Evolutionary conservation across 1,140 invertebrate genomes (phyloP).

Genomic region (Leptinotarsa defecta): DNA sequence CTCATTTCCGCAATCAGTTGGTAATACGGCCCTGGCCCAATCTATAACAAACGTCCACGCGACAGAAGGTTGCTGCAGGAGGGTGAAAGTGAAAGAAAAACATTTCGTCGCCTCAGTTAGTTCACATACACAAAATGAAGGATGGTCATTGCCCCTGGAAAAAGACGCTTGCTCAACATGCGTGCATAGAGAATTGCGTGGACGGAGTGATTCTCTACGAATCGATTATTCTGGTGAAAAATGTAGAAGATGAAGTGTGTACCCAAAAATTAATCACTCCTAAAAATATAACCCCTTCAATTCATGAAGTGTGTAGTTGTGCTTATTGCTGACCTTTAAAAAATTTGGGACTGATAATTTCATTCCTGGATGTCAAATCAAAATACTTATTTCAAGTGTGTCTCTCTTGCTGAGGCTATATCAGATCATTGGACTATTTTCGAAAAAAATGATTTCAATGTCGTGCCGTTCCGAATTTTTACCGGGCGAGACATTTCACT

Average conservation of each 20-base stretch:
- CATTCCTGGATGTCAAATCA: too few species aligned
- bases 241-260: neutral
- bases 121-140: neutral
- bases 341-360: too few species aligned
- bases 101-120: neutral
- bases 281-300: too few species aligned
- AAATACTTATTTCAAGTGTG: too few species aligned
- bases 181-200: conserved; percentile 7
- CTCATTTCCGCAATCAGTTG: too few species aligned
- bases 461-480: too few species aligned
- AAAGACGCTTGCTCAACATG: neutral
- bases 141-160: conserved; percentile 21
- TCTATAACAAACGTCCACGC: neutral
- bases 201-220: neutral
- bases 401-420: too few species aligned
- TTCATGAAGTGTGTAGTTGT: neutral
- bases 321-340: too few species aligned
- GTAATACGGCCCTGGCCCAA: neutral
- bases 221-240: neutral
- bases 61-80: neutral
- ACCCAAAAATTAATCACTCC: too few species aligned
- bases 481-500: too few species aligned
- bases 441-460: too few species aligned
- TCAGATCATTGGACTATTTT: too few species aligned
- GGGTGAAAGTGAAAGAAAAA: neutral